Base-by-base conservation (phyloP, 2,797 vertebrate genomes). In the Sebastes glaucus region DNA sequence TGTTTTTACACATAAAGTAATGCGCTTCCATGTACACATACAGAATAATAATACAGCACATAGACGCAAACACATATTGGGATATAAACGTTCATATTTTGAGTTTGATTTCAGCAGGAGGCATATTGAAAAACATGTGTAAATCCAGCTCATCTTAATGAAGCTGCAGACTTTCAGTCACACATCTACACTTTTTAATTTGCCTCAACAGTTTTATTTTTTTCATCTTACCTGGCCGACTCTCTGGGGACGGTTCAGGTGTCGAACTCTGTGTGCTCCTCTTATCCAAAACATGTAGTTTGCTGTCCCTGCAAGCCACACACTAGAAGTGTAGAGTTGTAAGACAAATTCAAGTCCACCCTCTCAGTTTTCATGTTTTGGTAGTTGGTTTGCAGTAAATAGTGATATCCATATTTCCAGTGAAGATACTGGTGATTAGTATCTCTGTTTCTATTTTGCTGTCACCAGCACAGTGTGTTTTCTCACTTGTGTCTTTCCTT, bases 161-260 rank as follows among this genome's bases (percentile, higher is more conserved):
- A 64, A 49, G 4, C 3, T 18, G 23, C 11, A 4, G 20, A 30
- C 42, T 68, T 80, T 57, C 59, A 70, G 16, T 28, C 30, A 11
- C 49, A 64, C 67, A 7, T 28, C 4, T 10, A 52, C 38, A 42
- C 1, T 3, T 7, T 62, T 46, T 63, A 3, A 62, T 38, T 22
- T 23, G 5, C 11, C 5, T 25, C 11, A 35, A 11, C 42, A 6
- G 30, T 60, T 76, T 0, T 1, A 18, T 4, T 23, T n/a, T 9
- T 6, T n/a, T 27, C 16, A 13, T 71, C 87, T 6, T 60, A 89
- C 91, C 82, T 87, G 76, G 0, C 18, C 18, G 7, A 9, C 25
- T 71, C 13, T 74, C 2, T 38, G n/a, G 1, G 1, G n/a, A 1
- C 35, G n/a, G 4, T 7, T 65, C 65, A 68, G 73, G 14, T 68